Evolutionary conservation across 2,888 invertebrate genomes (phyloP), one percentile per base, ranked within the genome.

Genomic region (Protonemura montana): DNA sequence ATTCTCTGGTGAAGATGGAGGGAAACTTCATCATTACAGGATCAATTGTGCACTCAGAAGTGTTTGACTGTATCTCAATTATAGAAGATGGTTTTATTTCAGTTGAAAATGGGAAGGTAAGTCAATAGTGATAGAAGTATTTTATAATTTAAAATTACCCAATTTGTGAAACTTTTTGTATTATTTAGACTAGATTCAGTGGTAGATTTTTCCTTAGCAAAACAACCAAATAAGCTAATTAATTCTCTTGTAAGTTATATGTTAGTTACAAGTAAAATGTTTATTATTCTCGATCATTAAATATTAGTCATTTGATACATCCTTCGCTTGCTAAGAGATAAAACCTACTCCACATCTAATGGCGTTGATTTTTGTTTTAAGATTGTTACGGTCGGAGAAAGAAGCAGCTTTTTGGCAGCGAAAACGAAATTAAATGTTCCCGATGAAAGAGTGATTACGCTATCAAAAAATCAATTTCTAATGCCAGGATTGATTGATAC

Each of bases 401-500:
- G 90, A 27, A 90, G 90, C 81, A 88, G 89, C 29, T 87, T 90
- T n/a, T 90, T 89, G 81, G 76, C 91, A 90, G 86, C 89, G 85
- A 85, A 90, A 89, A 77, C 90, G 87, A 88, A 89, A 89, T 88
- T 89, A 29, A 87, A 89, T 27, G 88, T 90, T 59, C 86, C 87
- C 0, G 88, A 88, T 77, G 85, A 59, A 28, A 86, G 42, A 85
- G 87, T 86, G 59, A 21, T 21, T 35, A 41, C 1, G 25, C 87
- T 85, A 26, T 88, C 28, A 85, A 87, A 76, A 87, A 90, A 85
- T 84, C 95, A 96, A 91, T 95, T 98, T 90, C 90, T 98, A 21
- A 95, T 97, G 90, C 98, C 98, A 0, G 98, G 98, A 0, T 94
- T 98, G 87, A 93, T 98, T 0, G 98, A 98, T 91, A 95, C 96